Base-by-base conservation (phyloP, 2,113 vertebrate species). In the Phodopus roborovskii region DNA sequence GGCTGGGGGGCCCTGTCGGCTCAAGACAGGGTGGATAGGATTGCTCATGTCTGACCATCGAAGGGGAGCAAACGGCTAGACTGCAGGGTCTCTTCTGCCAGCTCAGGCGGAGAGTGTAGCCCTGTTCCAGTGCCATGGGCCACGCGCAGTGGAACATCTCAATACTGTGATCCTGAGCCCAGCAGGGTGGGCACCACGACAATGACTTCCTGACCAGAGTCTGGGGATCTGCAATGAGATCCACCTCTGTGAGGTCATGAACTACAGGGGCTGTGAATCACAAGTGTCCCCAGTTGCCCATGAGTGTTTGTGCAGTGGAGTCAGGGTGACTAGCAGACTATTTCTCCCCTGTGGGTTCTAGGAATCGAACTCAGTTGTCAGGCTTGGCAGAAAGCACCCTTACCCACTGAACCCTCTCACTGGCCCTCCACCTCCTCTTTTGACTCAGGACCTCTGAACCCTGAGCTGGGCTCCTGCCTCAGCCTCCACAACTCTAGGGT, bases 141-240 rank as follows among this genome's bases (percentile, higher is more conserved):
- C 85, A 28, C 22, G 36, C 4, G 22, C 5, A 15, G 9, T 20
- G 5, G 12, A 0, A 11, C 9, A 5, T 6, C 33, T n/a, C 24
- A 36, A 22, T 15, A 0, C 33, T 78, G 15, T 50, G 75, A 16
- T 53, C 77, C 48, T 87, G 36, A 56, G 22, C 5, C 0, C 0
- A 1, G 16, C 28, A 50, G 7, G n/a, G 64, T 28, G 77, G 42
- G 74, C 11, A 22, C 19, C 45, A 45, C 45, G 45, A 45, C 1
- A 12, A 7, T 53, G 28, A 9, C 28, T 19, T 16, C 28, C 28
- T 78, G 45, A 78, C 75, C 3, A 1, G 13, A 50, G 28, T 50
- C 71, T 28, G 6, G 73, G 42, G 33, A 7, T 81, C 9, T n/a
- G 48, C 77, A 79, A 28, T 33, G 48, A 30, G 30, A 36, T 19